phyloP scores from a whole-genome alignment of 2,888 invertebrate species.

The Strigamia crassipes region DNA sequence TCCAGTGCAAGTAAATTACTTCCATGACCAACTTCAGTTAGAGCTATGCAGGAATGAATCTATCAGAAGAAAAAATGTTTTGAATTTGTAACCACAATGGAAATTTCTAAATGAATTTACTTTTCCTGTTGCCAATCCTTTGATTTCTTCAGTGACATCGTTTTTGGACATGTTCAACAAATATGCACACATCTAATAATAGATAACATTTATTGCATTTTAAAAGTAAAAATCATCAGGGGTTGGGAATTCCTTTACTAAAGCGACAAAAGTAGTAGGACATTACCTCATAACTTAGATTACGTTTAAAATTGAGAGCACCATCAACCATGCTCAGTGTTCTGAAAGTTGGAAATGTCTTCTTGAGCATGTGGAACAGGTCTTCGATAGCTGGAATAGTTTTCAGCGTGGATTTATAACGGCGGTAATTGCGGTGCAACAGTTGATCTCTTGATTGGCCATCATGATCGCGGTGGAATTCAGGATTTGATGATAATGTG shows the following conservation, averaged over 20 bases:
- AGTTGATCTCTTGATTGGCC: not conserved
- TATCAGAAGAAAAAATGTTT: constrained; percentile 53
- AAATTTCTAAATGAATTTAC: not conserved
- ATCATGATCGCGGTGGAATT: not conserved
- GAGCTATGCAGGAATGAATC: constrained; percentile 62
- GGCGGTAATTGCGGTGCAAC: not conserved
- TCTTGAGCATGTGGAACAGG: not conserved
- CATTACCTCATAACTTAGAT: not conserved
- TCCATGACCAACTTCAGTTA: constrained; percentile 6
- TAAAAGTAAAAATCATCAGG: too few species aligned
- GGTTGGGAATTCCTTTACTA: too few species aligned
- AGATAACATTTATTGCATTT: not conserved
- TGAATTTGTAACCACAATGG: not conserved
- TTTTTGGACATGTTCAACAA: not conserved
- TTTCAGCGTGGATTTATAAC: not conserved
- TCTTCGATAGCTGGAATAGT: not conserved
- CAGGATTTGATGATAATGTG: not conserved
- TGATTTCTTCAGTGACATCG: not conserved
- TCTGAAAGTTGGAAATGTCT: not conserved
- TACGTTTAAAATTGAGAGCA: not conserved
- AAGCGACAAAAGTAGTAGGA: too few species aligned
- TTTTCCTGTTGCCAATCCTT: not conserved
- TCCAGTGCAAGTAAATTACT: not conserved
- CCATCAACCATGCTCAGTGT: not conserved
- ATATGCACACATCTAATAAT: not conserved